These are phyloP conservation scores for Lasioglossum marginatum DNA, from an alignment of 2,888 invertebrate genomes.

Conservation along the genomic window DNA sequence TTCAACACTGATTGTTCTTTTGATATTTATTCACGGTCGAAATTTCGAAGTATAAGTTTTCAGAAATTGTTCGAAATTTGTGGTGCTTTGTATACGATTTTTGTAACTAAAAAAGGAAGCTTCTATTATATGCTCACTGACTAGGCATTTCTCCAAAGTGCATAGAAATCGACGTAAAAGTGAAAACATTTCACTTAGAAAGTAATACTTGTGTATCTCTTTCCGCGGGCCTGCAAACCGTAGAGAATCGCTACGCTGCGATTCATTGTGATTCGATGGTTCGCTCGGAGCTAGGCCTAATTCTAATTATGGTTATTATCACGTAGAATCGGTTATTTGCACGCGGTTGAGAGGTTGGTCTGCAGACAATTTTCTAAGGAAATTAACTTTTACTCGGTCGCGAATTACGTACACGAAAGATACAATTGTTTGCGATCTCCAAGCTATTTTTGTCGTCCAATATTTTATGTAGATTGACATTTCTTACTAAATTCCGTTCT, in stretches of 20 bases:
- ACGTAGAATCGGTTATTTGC: not conserved
- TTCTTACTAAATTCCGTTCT: too few relatives aligned
- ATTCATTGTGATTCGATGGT: conserved; percentile 40
- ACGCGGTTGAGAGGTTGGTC: not conserved
- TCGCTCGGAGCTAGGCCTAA: conserved; percentile 1
- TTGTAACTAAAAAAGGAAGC: conserved; percentile 1
- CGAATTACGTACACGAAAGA: not conserved
- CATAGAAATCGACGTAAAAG: conserved; percentile 67
- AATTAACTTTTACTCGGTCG: conserved; percentile 1
- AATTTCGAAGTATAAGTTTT: not conserved
- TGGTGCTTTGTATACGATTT: not conserved
- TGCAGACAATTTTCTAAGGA: not conserved
- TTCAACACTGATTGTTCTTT: not conserved
- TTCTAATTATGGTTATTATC: conserved; percentile 22
- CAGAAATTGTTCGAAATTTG: not conserved
- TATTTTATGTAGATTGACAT: not conserved
- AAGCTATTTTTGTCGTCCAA: not conserved
- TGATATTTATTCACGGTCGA: not conserved
- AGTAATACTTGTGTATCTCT: conserved; percentile 63
- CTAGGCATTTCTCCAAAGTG: conserved; percentile 53
- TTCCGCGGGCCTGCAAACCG: conserved; percentile 41
- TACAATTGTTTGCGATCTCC: not conserved
- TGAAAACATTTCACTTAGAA: conserved; percentile 73
- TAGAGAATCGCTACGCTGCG: conserved; percentile 28
- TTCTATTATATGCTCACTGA: conserved; percentile 18